Evolutionary conservation across 2,113 vertebrate species (phyloP).

Genomic region (Dinomys branickii): DNA sequence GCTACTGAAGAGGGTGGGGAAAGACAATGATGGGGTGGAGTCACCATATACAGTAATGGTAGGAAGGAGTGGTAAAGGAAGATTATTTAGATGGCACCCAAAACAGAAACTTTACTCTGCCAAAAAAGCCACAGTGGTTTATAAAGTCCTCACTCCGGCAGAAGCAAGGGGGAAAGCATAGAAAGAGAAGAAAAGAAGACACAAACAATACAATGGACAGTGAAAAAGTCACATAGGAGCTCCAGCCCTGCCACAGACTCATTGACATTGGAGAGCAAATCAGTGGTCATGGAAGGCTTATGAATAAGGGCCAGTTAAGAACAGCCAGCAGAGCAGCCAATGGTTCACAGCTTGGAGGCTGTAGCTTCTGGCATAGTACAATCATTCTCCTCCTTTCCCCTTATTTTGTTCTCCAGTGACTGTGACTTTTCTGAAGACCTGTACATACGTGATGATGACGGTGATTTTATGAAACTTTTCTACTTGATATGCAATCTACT

Average conservation of each 20-base stretch:
- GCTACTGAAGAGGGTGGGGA: not conserved
- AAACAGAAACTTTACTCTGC: not conserved
- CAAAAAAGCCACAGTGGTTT: not conserved
- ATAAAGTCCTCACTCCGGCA: not conserved
- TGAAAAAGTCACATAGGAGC: not conserved
- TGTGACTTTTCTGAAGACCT: constrained; percentile 46
- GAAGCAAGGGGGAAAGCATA: not conserved
- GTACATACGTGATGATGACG: not conserved
- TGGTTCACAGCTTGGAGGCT: not conserved
- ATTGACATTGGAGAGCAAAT: not conserved
- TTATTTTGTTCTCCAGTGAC: not conserved
- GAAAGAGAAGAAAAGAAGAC: not conserved
- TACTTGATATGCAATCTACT: not conserved
- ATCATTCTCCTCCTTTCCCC: not conserved
- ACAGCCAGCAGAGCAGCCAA: not conserved
- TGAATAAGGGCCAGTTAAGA: not conserved
- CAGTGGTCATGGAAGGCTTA: constrained; percentile 2
- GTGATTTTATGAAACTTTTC: constrained; percentile 23
- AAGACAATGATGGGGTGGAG: not conserved
- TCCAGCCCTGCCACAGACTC: not conserved
- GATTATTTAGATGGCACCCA: not conserved
- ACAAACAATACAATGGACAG: not conserved
- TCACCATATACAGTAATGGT: not conserved
- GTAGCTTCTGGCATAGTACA: not conserved
- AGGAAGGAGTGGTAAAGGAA: not conserved